Evolutionary conservation across 2,888 invertebrate species (phyloP).

Genomic region (Malthinus seriepunctatus): DNA sequence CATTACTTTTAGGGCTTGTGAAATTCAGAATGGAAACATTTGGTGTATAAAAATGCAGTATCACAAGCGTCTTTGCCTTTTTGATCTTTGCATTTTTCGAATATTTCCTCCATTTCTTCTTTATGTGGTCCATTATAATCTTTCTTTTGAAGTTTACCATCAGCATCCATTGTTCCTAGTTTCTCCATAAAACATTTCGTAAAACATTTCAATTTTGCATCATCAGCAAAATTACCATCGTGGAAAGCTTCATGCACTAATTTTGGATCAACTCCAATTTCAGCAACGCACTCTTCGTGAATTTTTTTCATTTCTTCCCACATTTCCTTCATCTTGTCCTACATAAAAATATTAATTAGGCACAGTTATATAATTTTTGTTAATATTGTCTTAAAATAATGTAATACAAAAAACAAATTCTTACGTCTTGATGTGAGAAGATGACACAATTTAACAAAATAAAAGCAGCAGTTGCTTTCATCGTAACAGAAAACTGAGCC

Average conservation of each 20-base stretch:
- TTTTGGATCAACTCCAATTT: background rate
- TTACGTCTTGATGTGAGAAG: too few species aligned
- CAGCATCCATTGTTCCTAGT: slow-evolving; percentile 52
- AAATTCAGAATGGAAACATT: too few species aligned
- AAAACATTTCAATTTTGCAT: slow-evolving; percentile 56
- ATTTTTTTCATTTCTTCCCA: background rate
- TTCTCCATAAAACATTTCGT: slow-evolving; percentile 57
- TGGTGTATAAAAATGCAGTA: background rate
- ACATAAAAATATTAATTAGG: too few species aligned
- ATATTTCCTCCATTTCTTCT: background rate
- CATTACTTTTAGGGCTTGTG: too few species aligned
- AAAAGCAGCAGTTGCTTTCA: too few species aligned
- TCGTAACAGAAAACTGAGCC: too few species aligned
- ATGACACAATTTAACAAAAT: too few species aligned
- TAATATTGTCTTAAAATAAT: too few species aligned
- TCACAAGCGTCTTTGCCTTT: background rate
- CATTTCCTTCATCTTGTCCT: too few species aligned
- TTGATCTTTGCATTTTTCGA: background rate
- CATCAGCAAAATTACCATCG: slow-evolving; percentile 54
- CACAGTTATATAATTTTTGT: too few species aligned
- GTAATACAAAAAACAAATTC: too few species aligned
- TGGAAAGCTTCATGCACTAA: background rate
- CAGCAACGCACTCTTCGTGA: background rate
- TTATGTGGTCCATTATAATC: background rate
- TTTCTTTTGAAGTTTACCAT: background rate